Base-by-base conservation (phyloP, 2,888 invertebrate species). In the Baccha elongata region DNA sequence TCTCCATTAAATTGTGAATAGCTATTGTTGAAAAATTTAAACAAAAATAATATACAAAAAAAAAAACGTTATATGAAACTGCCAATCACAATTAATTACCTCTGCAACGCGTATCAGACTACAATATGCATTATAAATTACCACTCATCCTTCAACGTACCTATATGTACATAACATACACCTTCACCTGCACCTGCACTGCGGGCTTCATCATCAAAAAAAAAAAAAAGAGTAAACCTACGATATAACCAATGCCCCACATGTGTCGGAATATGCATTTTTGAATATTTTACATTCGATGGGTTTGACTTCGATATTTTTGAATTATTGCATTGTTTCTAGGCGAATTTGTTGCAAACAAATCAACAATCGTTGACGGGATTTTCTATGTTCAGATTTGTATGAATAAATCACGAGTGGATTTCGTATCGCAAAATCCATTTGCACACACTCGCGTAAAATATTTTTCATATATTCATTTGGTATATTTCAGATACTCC, bases 81-180 rank as follows among this genome's bases (percentile, higher is more conserved):
- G 69, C 52, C 80, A 74, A 74, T 80, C 80, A 74, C 32, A 74
- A 74, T 80, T 69, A 80, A 75, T 75, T 80, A 40, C 68, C 37
- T 52, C 60, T 81, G 75, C 69, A 75, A 8, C 60, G 42, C 65
- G 46, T 71, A 52, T 64, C 44, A 44, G 50, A 37, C 23, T 50
- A 46, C 29, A n/a, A n/a, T 58, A 60, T 60, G 19, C 13, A 65
- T 80, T 75, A 80, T 80, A 75, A 69, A 80, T 80, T 65, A 46
- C 46, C 8, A 29, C 46, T 15, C 37, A 60, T 60, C 26, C 60
- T 42, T 42, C 29, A 42, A 13, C 8, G 17, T 32, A 55, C n/a
- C n/a, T n/a, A n/a, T n/a, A n/a, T n/a, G n/a, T n/a, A n/a, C n/a
- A n/a, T n/a, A n/a, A n/a, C n/a, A n/a, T n/a, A n/a, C n/a, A n/a